Percentiles rank a stretch among this genome's conserved stretches.
Conservation (phyloP, 2,113 vertebrate genomes). For the Scartelaos histophorus region DNA sequence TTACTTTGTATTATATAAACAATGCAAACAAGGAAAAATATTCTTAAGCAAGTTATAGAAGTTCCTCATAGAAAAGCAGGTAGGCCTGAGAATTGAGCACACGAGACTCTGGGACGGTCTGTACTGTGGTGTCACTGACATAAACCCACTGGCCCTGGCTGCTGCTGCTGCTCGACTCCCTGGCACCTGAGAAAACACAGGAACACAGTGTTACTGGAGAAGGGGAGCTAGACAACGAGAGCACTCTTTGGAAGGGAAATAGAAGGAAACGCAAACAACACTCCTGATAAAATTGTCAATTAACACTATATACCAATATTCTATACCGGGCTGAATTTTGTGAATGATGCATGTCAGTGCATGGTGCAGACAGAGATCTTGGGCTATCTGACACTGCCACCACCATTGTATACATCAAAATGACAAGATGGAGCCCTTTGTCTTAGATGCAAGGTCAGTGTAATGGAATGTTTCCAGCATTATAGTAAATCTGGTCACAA, state of each 20-base stretch:
- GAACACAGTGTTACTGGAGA: constrained; percentile 23
- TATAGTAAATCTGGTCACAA: constrained; percentile 20
- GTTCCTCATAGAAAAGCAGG: constrained; percentile 96
- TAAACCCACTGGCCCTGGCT: constrained; percentile 91
- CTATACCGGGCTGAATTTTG: neutral
- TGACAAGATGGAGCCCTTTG: neutral
- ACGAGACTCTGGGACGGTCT: constrained; percentile 91
- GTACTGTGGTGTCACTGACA: constrained; percentile 90
- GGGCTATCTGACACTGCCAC: neutral
- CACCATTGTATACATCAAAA: neutral
- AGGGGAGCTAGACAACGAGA: neutral
- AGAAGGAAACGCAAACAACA: neutral
- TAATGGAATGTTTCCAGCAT: constrained; percentile 1
- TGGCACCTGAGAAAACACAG: constrained; percentile 84
- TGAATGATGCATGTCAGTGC: neutral
- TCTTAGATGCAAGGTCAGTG: constrained; percentile 16
- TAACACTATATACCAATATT: neutral
- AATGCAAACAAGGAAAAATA: constrained; percentile 26
- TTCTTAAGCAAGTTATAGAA: constrained; percentile 58
- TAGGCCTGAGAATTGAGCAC: constrained; percentile 96
- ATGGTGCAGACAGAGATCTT: neutral
- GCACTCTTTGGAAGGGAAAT: neutral
- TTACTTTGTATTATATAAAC: constrained; percentile 1
- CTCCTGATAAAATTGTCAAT: neutral
- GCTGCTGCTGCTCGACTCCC: constrained; percentile 77